These are phyloP conservation scores for Pharmacophagus antenor DNA, from an alignment of 2,888 invertebrate genomes.

Conservation along the genomic window DNA sequence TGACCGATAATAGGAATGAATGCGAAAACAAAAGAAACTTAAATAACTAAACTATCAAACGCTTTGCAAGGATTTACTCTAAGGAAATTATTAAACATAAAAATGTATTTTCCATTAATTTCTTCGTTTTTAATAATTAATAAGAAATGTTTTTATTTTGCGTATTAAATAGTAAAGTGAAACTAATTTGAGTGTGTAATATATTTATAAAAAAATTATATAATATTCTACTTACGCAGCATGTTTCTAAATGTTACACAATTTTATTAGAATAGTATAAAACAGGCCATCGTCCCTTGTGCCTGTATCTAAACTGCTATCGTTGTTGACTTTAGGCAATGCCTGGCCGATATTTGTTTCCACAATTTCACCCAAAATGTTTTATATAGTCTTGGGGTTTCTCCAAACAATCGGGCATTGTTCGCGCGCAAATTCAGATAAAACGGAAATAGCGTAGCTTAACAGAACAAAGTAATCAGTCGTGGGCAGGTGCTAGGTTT, in stretches of 20 bases:
- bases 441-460: constrained; percentile 26
- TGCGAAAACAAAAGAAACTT: too few relatives aligned
- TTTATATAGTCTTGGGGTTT: constrained; percentile 59
- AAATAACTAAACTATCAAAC: too few relatives aligned
- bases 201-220: neutral
- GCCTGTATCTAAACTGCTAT: constrained; percentile 34
- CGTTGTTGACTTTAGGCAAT: constrained; percentile 26
- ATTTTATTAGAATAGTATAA: constrained; percentile 26
- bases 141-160: too few relatives aligned
- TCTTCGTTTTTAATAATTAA: too few relatives aligned
- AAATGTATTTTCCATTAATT: too few relatives aligned
- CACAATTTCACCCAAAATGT: constrained; percentile 43
- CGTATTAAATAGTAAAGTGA: neutral
- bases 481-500: constrained; percentile 21
- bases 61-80: too few relatives aligned
- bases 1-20: too few relatives aligned
- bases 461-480: constrained; percentile 30
- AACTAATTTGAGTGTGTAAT: neutral
- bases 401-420: constrained; percentile 68
- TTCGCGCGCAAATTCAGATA: constrained; percentile 39
- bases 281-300: constrained; percentile 30
- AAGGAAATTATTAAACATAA: too few relatives aligned
- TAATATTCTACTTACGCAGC: constrained; percentile 20
- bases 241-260: constrained; percentile 16
- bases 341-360: constrained; percentile 37